Percentiles rank a stretch among this genome's conserved stretches.
phyloP scores from a whole-genome alignment of 2,113 vertebrate species.

The Neolamprologus devosi region DNA sequence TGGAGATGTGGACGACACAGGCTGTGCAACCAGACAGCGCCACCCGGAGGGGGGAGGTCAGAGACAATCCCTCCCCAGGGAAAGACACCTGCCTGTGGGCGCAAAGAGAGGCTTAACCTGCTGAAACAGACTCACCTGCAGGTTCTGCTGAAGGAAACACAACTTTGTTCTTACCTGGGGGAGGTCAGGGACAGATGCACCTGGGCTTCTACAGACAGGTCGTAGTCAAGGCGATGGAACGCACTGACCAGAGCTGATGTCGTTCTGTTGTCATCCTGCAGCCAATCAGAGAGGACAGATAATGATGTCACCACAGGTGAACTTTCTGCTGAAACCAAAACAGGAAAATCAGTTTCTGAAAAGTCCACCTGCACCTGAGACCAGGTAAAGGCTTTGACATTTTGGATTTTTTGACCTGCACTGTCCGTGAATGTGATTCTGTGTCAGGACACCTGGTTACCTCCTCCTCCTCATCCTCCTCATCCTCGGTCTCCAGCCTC shows the following conservation, averaged over 20 bases:
- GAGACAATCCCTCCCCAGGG: background rate
- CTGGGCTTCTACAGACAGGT: constrained; percentile 64
- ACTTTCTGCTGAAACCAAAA: background rate
- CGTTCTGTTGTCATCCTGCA: constrained; percentile 3
- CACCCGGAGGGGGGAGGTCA: constrained; percentile 45
- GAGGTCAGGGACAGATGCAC: constrained; percentile 38
- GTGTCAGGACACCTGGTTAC: background rate
- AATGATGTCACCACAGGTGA: background rate
- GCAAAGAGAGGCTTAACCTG: background rate
- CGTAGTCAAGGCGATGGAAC: constrained; percentile 59
- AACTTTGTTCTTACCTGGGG: background rate
- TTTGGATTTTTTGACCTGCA: rapidly evolving
- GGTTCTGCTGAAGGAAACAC: background rate
- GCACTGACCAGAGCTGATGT: constrained; percentile 38
- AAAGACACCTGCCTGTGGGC: constrained; percentile 3
- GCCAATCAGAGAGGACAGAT: background rate
- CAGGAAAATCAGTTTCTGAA: background rate
- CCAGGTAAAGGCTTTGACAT: background rate
- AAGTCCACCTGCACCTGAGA: background rate
- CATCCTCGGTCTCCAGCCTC: constrained; percentile 7
- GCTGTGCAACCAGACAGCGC: constrained; percentile 62
- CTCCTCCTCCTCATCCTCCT: background rate
- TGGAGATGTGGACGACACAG: constrained; percentile 44
- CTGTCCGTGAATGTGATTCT: background rate
- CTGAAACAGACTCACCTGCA: background rate